Evolutionary conservation across 2,888 invertebrate genomes (phyloP).

Genomic region (Sipunculus nudus): DNA sequence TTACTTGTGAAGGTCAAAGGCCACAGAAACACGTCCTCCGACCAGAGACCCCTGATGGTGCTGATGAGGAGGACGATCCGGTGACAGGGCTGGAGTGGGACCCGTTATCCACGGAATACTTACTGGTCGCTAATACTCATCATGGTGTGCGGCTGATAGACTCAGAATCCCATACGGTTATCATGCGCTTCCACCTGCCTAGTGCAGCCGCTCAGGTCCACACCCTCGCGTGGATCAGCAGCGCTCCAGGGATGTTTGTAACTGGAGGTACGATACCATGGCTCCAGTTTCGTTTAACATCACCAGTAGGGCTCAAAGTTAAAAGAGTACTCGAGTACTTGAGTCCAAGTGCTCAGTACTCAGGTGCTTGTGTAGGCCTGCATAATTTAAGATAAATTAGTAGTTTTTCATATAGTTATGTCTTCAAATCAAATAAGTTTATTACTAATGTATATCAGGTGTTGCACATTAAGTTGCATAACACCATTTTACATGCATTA

Average conservation of each 20-base stretch:
- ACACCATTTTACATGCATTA: no score
- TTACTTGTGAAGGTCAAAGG: constrained; percentile 47
- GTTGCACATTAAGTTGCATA: no score
- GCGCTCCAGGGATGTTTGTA: constrained; percentile 68
- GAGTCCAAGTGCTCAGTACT: no score
- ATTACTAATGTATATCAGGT: no score
- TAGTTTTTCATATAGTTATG: no score
- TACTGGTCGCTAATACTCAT: constrained; percentile 59
- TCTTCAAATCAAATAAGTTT: no score
- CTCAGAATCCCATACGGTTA: constrained; percentile 48
- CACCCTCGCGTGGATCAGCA: constrained; percentile 65
- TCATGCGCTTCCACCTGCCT: constrained; percentile 62
- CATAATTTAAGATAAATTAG: no score
- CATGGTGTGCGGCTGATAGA: constrained; percentile 63
- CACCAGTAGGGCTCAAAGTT: no score
- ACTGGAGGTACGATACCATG: constrained; percentile 66
- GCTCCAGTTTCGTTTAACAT: no score
- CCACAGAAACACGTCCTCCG: constrained; percentile 46
- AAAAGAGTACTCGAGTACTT: no score
- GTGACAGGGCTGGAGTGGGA: constrained; percentile 67
- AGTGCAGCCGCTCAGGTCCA: constrained; percentile 63
- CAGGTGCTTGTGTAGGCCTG: no score
- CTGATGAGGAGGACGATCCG: constrained; percentile 46
- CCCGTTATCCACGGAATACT: constrained; percentile 65
- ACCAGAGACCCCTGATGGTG: constrained; percentile 49